Percentiles rank a stretch among this genome's conserved stretches.
Evolutionary conservation across 2,113 vertebrate species (phyloP).

Genomic region (Bolborhynchus lineola): DNA sequence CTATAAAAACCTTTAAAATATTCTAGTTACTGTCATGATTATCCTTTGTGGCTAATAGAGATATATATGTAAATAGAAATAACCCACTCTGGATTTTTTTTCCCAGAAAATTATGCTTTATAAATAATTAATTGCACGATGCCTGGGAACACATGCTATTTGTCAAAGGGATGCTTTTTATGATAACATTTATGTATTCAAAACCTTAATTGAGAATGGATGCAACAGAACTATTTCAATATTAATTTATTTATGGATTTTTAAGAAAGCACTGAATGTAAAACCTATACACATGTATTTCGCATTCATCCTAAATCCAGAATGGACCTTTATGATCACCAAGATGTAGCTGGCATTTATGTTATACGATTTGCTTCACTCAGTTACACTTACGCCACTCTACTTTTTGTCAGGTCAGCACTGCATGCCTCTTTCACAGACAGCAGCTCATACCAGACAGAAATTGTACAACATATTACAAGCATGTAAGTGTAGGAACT

Average conservation of each 20-base stretch:
- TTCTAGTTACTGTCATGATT: not conserved
- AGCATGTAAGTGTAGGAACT: not conserved
- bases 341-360: not conserved
- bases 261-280: not conserved
- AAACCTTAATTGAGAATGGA: not conserved
- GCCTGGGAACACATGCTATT: not conserved
- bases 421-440: not conserved
- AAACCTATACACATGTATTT: not conserved
- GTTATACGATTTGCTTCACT: not conserved
- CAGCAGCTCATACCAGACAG: not conserved
- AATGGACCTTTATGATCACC: not conserved
- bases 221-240: not conserved
- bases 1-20: not conserved
- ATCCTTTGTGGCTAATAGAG: not conserved
- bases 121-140: not conserved
- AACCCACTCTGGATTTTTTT: not conserved
- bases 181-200: not conserved
- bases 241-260: not conserved
- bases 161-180: not conserved
- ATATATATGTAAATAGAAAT: not conserved
- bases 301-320: not conserved
- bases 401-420: not conserved
- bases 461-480: not conserved
- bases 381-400: not conserved
- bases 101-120: not conserved